Evolutionary conservation across 2,888 invertebrate species (phyloP), one percentile per base, ranked within the genome.

Genomic region (Protodeltote pygarga): DNA sequence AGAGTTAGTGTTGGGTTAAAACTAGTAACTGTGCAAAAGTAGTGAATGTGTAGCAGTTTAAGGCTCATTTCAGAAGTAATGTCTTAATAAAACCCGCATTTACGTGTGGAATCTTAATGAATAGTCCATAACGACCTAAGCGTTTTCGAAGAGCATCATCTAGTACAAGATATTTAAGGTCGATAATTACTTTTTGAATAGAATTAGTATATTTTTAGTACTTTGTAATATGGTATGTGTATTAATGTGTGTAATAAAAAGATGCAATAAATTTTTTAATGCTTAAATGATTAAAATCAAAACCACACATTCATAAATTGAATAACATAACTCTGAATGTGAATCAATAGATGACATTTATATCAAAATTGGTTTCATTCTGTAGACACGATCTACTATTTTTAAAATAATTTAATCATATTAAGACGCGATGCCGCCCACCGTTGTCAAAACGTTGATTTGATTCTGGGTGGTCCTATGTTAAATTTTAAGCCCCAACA

Each of bases 231-330:
- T 31, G 45, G 48, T 48, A 1, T 24, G 37, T 10, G 17, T 34
- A 20, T n/a, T n/a, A n/a, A n/a, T n/a, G n/a, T n/a, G n/a, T n/a
- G n/a, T n/a, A n/a, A n/a, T n/a, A n/a, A n/a, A n/a, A n/a, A n/a
- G n/a, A 20, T 33, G 28, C 38, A 33, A 42, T 16, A 35, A 23
- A 34, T 47, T 44, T 34, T 32, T 16, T 32, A 14, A 41, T 42
- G 32, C 15, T 17, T 28, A 48, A 48, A 64, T 64, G 67, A 65
- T 59, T 63, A 46, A 65, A 67, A 67, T 65, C 33, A 29, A 38
- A 42, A 50, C 21, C 35, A 42, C 55, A 47, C 29, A 27, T 53
- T 45, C 31, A 40, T 27, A 5, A 46, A 38, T 58, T 62, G 53
- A 62, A 44, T 20, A 32, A 48, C 34, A 35, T 37, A 24, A 42